Evolutionary conservation across 1,140 invertebrate species (phyloP), one percentile per base, ranked within the genome.

Genomic region (Lerema accius): DNA sequence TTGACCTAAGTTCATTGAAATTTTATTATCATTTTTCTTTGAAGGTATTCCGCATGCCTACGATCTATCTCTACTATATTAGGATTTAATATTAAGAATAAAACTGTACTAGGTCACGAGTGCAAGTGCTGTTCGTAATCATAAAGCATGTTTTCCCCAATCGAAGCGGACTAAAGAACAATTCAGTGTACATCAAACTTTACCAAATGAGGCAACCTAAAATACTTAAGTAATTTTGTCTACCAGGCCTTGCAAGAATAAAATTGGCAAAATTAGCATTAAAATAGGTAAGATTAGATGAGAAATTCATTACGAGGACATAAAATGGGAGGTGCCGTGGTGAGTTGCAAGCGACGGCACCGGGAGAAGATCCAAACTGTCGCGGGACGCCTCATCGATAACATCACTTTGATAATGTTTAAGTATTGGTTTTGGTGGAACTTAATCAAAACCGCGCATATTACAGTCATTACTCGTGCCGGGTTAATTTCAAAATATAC

Each of bases 401-500:
- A 77, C 74, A 67, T 56, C 65, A 67, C 39, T 60, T 82, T 81
- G 82, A 84, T 82, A 84, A 81, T 64, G 51, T 69, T 75, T 86
- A 89, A 89, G 78, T 88, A 89, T 89, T 87, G 81, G 84, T 87
- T 89, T 86, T 87, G 73, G 69, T 23, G 48, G 59, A 69, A 82
- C 86, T 90, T 86, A 86, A 90, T 87, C 84, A 85, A 88, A 86
- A 82, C 50, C 65, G 51, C 16, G 63, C 40, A 63, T 76, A 86
- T 86, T 78, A 87, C 76, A 80, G 81, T 86, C 61, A 87, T 87
- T 86, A 82, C 66, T 50, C 43, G 63, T 69, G 63, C 26, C 68
- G 66, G 72, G 77, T 82, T 87, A 85, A 87, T 87, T 85, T 84
- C 73, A 82, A 87, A 87, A 81, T 86, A 85, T 86, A 81, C 80